A percentile compares a stretch with the other conserved stretches of the same genome.
Evolutionary conservation across 2,797 vertebrate species (phyloP).

Genomic region (Pelochelys cantorii): DNA sequence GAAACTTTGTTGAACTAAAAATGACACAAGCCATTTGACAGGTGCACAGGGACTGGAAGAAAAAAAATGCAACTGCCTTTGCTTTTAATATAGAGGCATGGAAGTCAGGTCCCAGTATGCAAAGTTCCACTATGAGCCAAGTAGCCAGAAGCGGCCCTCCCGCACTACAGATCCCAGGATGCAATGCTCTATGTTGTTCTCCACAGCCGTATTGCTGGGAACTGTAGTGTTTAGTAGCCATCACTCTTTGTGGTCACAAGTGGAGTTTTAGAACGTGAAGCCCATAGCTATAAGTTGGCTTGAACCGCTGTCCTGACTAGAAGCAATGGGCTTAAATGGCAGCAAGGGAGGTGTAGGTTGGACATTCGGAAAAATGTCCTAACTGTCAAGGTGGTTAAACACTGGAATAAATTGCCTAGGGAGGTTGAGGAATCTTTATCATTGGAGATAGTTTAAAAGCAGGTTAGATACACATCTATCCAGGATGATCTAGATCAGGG

Average conservation of each 20-base stretch:
- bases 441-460: too few relatives aligned
- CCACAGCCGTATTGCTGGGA: neutral
- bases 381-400: too few relatives aligned
- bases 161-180: neutral
- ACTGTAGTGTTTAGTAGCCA: neutral
- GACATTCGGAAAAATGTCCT: too few relatives aligned
- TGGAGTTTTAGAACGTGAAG: neutral
- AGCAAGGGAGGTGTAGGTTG: too few relatives aligned
- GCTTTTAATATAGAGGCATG: neutral
- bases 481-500: too few relatives aligned
- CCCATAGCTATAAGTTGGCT: neutral
- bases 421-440: too few relatives aligned
- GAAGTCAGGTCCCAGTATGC: neutral
- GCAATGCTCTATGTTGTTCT: neutral
- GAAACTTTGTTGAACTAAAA: neutral
- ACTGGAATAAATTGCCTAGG: too few relatives aligned
- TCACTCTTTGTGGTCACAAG: neutral
- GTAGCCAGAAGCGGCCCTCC: neutral
- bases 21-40: fast-evolving
- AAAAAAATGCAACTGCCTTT: neutral
- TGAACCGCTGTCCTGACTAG: neutral
- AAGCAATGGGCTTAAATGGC: too few relatives aligned
- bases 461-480: too few relatives aligned
- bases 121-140: neutral
- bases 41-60: neutral